phyloP scores from a whole-genome alignment of 2,797 vertebrate genomes.

The Macrochelys suwanniensis region DNA sequence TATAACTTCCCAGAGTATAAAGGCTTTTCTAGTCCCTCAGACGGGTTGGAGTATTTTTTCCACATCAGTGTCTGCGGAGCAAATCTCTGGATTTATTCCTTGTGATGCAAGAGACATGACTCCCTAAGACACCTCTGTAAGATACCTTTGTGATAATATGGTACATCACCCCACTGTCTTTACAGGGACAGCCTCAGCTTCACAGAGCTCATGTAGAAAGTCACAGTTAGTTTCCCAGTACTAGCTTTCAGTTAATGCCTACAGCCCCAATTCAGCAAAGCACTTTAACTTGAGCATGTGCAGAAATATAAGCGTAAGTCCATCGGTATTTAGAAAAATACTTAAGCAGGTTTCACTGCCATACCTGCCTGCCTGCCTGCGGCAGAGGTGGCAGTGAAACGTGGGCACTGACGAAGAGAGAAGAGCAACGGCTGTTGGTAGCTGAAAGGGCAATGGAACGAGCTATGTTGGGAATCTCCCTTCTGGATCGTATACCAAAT shows the following conservation, averaged over 20 bases:
- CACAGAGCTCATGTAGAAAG: constrained; percentile 29
- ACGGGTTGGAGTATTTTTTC: background rate
- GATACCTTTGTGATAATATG: background rate
- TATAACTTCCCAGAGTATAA: background rate
- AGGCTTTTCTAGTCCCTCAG: background rate
- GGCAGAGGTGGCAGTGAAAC: too few relatives aligned
- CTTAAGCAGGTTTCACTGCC: background rate
- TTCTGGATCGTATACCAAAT: too few relatives aligned
- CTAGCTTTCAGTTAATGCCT: constrained; percentile 62
- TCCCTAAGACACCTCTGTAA: constrained; percentile 5
- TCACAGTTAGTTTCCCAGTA: constrained; percentile 55
- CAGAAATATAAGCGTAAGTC: constrained; percentile 1
- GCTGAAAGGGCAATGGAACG: too few relatives aligned
- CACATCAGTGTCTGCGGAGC: background rate
- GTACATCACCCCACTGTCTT: background rate
- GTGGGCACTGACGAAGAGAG: too few relatives aligned
- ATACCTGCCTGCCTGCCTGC: too few relatives aligned
- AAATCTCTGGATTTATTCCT: background rate
- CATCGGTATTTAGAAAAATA: background rate
- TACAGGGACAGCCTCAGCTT: background rate
- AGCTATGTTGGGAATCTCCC: too few relatives aligned
- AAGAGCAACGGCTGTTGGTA: too few relatives aligned
- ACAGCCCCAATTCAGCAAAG: constrained; percentile 35
- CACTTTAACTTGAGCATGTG: constrained; percentile 31
- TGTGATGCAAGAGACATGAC: background rate